phyloP scores from a whole-genome alignment of 2,888 invertebrate genomes.

The Elegia similella region DNA sequence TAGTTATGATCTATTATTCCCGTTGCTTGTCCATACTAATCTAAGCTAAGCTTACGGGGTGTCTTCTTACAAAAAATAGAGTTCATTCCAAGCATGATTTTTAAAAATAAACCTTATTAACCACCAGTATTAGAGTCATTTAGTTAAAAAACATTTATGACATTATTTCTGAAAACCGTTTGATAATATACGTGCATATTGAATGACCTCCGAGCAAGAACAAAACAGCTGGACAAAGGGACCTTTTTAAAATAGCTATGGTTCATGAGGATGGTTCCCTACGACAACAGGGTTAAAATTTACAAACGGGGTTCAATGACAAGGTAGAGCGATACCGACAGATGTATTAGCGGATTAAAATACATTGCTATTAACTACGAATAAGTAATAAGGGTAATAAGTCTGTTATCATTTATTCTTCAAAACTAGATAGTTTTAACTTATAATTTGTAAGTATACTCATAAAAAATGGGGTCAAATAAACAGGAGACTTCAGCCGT shows the following conservation, averaged over 20 bases:
- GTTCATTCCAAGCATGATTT: constrained; percentile 17
- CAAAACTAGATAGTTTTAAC: too few species aligned
- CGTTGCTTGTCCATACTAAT: constrained; percentile 1
- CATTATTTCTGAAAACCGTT: constrained; percentile 20
- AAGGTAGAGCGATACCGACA: background rate
- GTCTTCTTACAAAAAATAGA: constrained; percentile 14
- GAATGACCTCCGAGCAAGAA: constrained; percentile 27
- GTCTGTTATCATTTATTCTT: too few species aligned
- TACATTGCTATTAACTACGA: too few species aligned
- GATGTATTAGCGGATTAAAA: background rate
- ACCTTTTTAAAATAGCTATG: constrained; percentile 31
- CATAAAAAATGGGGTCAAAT: too few species aligned
- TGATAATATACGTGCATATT: constrained; percentile 34
- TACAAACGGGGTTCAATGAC: background rate
- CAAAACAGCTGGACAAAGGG: constrained; percentile 21
- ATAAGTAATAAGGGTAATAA: too few species aligned
- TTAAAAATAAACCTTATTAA: constrained; percentile 22
- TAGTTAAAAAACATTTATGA: constrained; percentile 16
- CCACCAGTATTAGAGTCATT: background rate
- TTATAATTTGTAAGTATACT: too few species aligned
- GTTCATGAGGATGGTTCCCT: constrained; percentile 37
- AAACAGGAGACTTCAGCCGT: too few species aligned
- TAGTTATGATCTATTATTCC: too few species aligned
- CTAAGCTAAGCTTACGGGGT: background rate
- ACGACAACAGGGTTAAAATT: constrained; percentile 6